A percentile compares a stretch with the other conserved stretches of the same genome.
These are phyloP conservation scores for Drosophila kambysellisi DNA, from an alignment of 2,888 invertebrate genomes.

Conservation along the genomic window DNA sequence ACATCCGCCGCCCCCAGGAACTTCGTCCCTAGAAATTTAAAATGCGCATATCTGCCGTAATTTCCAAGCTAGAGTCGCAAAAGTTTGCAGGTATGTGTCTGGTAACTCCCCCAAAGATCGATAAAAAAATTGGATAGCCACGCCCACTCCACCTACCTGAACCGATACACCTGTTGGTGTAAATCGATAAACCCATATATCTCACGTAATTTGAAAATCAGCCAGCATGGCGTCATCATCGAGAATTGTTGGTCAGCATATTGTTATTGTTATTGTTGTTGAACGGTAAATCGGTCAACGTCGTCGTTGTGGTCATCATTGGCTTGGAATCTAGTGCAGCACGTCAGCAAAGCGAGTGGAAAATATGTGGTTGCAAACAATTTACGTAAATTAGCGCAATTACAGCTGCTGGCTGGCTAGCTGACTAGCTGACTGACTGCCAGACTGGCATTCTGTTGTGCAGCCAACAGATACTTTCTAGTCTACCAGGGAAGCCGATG, in stretches of 20 bases:
- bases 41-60: too few relatives aligned
- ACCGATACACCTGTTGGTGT: too few relatives aligned
- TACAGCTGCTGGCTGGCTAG: slow-evolving; percentile 44
- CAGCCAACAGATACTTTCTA: slow-evolving; percentile 63
- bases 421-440: not conserved
- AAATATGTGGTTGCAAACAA: slow-evolving; percentile 62
- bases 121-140: too few relatives aligned
- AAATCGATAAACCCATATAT: too few relatives aligned
- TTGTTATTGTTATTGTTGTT: slow-evolving; percentile 8
- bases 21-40: too few relatives aligned
- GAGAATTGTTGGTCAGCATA: slow-evolving; percentile 20
- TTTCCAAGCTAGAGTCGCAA: too few relatives aligned
- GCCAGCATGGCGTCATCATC: slow-evolving; percentile 47
- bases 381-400: slow-evolving; percentile 72
- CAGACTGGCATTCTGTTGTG: slow-evolving; percentile 38
- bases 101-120: too few relatives aligned
- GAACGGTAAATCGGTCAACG: slow-evolving; percentile 55
- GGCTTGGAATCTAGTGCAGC: slow-evolving; percentile 66
- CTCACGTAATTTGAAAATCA: not conserved
- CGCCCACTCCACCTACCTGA: too few relatives aligned
- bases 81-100: too few relatives aligned
- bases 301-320: slow-evolving; percentile 45
- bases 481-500: slow-evolving; percentile 47
- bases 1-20: too few relatives aligned
- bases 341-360: slow-evolving; percentile 43